Percentiles rank a stretch among this genome's conserved stretches.
Conservation (phyloP, 2,888 invertebrate species). For the Papilio elwesi region DNA sequence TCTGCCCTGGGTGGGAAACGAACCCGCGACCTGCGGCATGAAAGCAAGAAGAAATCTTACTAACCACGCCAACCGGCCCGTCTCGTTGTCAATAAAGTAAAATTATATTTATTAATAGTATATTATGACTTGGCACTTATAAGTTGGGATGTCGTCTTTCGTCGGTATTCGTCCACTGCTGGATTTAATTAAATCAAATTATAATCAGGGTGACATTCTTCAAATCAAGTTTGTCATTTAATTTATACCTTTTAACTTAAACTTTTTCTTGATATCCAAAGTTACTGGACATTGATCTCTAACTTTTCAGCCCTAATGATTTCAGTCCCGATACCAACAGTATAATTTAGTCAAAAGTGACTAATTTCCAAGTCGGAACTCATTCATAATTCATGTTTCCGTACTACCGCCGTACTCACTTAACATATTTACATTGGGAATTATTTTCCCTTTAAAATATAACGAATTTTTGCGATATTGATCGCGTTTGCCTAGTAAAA, state of each 20-base stretch:
- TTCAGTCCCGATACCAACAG: constrained; percentile 4
- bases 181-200: too few species aligned
- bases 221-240: not conserved
- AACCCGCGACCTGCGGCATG: too few species aligned
- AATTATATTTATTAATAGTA: too few species aligned
- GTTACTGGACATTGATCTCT: constrained; percentile 3
- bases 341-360: constrained; percentile 25
- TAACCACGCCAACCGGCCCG: too few species aligned
- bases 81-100: too few species aligned
- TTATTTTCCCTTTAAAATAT: constrained; percentile 19
- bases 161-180: too few species aligned
- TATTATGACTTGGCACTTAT: too few species aligned
- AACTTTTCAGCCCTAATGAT: constrained; percentile 19
- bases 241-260: not conserved
- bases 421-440: constrained; percentile 28
- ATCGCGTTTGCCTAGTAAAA: not conserved
- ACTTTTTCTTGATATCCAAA: not conserved
- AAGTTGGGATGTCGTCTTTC: too few species aligned
- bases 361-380: constrained; percentile 22
- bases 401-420: constrained; percentile 3
- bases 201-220: too few species aligned
- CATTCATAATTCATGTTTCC: constrained; percentile 35
- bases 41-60: too few species aligned
- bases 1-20: too few species aligned
- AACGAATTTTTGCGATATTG: not conserved